A percentile compares a stretch with the other conserved stretches of the same genome.
Evolutionary conservation across 2,888 invertebrate species (phyloP).

Genomic region (Cerastis rubricosa): DNA sequence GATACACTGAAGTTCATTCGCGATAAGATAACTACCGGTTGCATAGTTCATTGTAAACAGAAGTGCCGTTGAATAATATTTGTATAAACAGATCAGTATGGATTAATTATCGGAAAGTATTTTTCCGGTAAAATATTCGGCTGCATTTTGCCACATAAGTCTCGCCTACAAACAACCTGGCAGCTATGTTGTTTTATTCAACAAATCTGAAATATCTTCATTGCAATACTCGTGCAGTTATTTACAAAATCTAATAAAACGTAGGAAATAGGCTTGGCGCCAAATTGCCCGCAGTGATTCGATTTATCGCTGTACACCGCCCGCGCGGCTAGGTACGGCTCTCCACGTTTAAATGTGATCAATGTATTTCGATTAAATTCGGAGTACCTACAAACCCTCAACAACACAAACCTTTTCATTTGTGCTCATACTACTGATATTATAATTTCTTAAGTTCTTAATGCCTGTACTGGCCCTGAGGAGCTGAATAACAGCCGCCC

Average conservation of each 20-base stretch:
- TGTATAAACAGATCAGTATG: slow-evolving; percentile 2
- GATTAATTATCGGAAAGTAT: background rate
- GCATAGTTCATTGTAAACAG: slow-evolving; percentile 17
- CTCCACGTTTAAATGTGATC: slow-evolving; percentile 45
- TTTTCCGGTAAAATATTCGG: background rate
- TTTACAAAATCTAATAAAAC: slow-evolving; percentile 64
- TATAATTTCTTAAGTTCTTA: background rate
- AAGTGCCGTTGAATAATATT: background rate
- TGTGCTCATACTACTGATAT: background rate
- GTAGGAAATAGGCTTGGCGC: slow-evolving; percentile 61
- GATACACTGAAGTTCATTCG: slow-evolving; percentile 22
- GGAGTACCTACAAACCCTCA: background rate
- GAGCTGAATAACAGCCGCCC: background rate
- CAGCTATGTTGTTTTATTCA: slow-evolving; percentile 35
- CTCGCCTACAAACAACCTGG: background rate
- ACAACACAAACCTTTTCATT: background rate
- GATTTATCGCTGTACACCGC: slow-evolving; percentile 54
- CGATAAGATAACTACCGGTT: slow-evolving; percentile 36
- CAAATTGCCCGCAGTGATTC: slow-evolving; percentile 63
- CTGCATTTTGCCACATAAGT: background rate
- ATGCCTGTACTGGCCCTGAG: background rate
- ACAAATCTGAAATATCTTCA: slow-evolving; percentile 52
- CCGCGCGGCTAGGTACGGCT: slow-evolving; percentile 28
- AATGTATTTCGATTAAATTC: slow-evolving; percentile 29
- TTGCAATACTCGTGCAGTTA: slow-evolving; percentile 59